These are phyloP conservation scores for Erpornis zantholeuca DNA, from an alignment of 2,113 vertebrate species.

Conservation along the genomic window DNA sequence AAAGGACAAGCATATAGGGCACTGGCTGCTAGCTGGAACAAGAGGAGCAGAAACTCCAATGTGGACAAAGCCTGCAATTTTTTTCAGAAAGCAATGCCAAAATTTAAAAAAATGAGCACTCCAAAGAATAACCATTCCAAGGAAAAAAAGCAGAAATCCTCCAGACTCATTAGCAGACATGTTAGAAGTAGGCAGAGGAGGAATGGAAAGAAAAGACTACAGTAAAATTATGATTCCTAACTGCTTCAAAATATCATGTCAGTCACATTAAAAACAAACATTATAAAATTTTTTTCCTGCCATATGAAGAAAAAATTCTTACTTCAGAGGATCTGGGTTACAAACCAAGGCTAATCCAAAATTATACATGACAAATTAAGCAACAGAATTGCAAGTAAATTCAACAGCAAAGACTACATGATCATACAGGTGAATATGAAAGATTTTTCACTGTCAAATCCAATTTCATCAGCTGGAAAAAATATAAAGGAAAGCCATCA, in stretches of 20 bases:
- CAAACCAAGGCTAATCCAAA: neutral
- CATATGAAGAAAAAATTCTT: neutral
- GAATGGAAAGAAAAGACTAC: neutral
- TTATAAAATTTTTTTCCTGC: neutral
- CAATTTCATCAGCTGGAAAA: neutral
- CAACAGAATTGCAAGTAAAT: neutral
- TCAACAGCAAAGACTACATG: neutral
- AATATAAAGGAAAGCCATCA: neutral
- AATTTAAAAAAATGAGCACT: neutral
- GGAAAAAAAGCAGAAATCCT: neutral
- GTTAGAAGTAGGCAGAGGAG: neutral
- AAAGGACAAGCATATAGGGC: neutral
- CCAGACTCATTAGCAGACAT: neutral
- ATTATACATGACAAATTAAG: neutral
- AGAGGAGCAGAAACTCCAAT: neutral
- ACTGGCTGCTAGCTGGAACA: neutral
- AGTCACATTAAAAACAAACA: neutral
- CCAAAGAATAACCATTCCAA: neutral
- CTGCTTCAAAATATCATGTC: neutral
- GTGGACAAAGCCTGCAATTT: neutral
- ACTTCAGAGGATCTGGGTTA: neutral
- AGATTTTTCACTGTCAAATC: neutral
- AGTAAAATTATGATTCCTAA: neutral
- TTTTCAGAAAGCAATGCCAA: neutral
- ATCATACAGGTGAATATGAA: neutral